Base-by-base conservation (phyloP, 2,797 vertebrate species). In the Bucorvus abyssinicus region DNA sequence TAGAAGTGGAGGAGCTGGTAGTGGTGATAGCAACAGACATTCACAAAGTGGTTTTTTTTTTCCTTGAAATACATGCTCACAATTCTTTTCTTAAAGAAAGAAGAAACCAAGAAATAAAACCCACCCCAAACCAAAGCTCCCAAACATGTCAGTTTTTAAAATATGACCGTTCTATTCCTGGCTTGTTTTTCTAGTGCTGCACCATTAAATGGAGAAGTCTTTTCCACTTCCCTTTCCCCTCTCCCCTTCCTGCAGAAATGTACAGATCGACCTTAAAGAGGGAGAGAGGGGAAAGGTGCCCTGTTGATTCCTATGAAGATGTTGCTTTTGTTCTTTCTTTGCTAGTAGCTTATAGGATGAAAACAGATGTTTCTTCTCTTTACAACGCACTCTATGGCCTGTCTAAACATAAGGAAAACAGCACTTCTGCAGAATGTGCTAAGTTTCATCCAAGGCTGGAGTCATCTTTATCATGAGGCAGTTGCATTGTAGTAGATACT, bases 171-270 rank as follows among this genome's bases (percentile, higher is more conserved):
- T 85, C 94, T 96, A 42, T 91, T 95, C 76, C 61, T 93, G 82
- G 60, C 42, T 89, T 95, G 68, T 92, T 96, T 87, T 96, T 89
- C 71, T 78, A 68, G 84, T 79, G 70, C 74, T 86, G 57, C 76
- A 69, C 27, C 45, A 77, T 94, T 93, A 78, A 84, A 88, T 68
- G 61, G 32, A 92, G 68, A 89, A 80, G 50, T 17, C 44, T 91
- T 95, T 89, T 81, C 85, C 65, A 87, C 82, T 95, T 94, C 87
- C 94, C 34, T 81, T 93, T 95, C 82, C 84, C 16, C 38, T 95
- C 44, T 70, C 36, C 6, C 56, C 61, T 95, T 94, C 92, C 93
- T 95, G 84, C 8, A 6, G 36, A 52, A 85, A 71, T 68, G 77
- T 60, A 67, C 60, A 89, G 64, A 76, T 59, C 59, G 75, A 79